These are phyloP conservation scores for Serranus cabrilla DNA, from an alignment of 2,797 vertebrate genomes.

Conservation along the genomic window DNA sequence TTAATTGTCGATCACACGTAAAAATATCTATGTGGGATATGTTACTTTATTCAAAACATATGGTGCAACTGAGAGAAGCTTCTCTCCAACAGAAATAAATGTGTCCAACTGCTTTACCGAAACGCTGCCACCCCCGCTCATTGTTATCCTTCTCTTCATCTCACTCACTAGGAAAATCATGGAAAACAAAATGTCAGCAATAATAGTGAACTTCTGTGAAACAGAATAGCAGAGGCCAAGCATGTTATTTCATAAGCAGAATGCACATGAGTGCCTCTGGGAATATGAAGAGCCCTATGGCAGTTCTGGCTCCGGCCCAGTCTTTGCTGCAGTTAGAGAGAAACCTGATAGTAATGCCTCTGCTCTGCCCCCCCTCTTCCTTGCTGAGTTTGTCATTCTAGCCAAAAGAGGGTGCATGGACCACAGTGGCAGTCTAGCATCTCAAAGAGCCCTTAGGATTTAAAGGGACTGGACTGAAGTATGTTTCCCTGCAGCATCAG, in stretches of 20 bases:
- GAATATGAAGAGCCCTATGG: constrained; percentile 60
- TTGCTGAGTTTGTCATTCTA: constrained; percentile 50
- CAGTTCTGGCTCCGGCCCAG: constrained; percentile 62
- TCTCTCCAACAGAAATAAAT: constrained; percentile 44
- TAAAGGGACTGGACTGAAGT: constrained; percentile 31
- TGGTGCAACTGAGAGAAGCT: constrained; percentile 36
- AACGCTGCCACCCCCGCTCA: constrained; percentile 42
- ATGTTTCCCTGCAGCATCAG: constrained; percentile 43
- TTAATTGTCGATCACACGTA: constrained; percentile 63
- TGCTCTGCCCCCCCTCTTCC: constrained; percentile 38
- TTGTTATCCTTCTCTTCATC: constrained; percentile 51
- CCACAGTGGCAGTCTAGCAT: constrained; percentile 48
- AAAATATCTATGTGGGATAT: constrained; percentile 60
- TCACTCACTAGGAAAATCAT: constrained; percentile 55
- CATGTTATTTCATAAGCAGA: constrained; percentile 78
- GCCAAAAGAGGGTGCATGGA: constrained; percentile 44
- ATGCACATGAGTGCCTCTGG: constrained; percentile 59
- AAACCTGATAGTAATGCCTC: constrained; percentile 68
- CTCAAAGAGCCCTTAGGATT: constrained; percentile 46
- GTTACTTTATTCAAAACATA: constrained; percentile 65
- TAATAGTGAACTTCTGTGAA: constrained; percentile 71
- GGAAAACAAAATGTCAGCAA: constrained; percentile 84
- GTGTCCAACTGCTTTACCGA: constrained; percentile 45
- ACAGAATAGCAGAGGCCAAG: constrained; percentile 68
- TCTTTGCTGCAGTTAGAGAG: constrained; percentile 56